These are phyloP conservation scores for Megaustenia siamemsis DNA, from an alignment of 2,888 invertebrate species.

Conservation along the genomic window DNA sequence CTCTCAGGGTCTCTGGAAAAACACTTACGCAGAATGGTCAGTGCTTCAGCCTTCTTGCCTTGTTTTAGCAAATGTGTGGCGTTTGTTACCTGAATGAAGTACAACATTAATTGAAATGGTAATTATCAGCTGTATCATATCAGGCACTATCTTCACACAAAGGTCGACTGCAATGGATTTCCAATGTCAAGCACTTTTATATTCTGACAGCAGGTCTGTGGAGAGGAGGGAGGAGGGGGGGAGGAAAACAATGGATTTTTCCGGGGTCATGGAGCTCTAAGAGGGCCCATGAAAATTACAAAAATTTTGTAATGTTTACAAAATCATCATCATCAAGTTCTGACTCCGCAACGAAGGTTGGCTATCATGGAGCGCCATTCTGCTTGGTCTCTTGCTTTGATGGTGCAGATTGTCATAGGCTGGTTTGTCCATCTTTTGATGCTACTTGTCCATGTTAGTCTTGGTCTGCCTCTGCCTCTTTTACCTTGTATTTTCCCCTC, in stretches of 20 bases:
- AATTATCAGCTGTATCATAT: neutral
- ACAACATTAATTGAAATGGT: neutral
- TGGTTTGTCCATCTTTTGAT: too few species aligned
- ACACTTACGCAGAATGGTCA: conserved; percentile 26
- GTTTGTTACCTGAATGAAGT: neutral
- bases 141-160: neutral
- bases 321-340: too few species aligned
- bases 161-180: neutral
- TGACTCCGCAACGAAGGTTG: too few species aligned
- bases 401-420: too few species aligned
- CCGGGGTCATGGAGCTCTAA: too few species aligned
- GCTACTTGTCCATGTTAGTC: too few species aligned
- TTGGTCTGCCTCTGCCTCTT: too few species aligned
- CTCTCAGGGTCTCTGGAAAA: conserved; percentile 32
- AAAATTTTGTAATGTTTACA: too few species aligned
- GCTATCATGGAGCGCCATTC: too few species aligned
- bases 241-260: neutral
- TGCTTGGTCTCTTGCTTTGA: too few species aligned
- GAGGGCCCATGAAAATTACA: too few species aligned
- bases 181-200: neutral
- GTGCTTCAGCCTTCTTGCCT: conserved; percentile 39
- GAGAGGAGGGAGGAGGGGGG: neutral
- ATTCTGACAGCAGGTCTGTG: neutral
- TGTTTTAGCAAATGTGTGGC: conserved; percentile 29
- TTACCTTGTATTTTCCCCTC: too few species aligned